phyloP scores from a whole-genome alignment of 1,140 invertebrate species.

The Drosophila murphyi region DNA sequence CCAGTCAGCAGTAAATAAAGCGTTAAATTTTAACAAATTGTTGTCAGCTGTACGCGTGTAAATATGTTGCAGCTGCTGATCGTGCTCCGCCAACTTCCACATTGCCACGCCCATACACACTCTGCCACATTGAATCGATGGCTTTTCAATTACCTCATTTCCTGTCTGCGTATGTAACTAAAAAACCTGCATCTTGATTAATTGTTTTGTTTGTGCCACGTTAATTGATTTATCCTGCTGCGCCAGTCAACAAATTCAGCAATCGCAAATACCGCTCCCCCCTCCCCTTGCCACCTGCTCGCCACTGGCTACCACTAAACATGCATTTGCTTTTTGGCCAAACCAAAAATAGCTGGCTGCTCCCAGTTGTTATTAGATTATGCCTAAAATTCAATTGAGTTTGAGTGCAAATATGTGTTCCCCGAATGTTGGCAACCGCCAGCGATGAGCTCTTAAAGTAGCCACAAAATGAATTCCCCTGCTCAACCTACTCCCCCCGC shows the following conservation, averaged over 20 bases:
- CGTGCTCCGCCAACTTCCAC: background rate
- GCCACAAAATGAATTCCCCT: constrained; percentile 24
- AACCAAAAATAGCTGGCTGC: constrained; percentile 32
- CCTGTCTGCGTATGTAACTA: constrained; percentile 38
- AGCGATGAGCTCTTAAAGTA: constrained; percentile 32
- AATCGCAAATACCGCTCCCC: background rate
- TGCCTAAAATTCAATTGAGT: constrained; percentile 72
- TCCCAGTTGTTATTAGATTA: constrained; percentile 71
- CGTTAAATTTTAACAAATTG: constrained; percentile 83
- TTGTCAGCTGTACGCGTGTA: constrained; percentile 61
- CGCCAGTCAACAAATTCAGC: constrained; percentile 57
- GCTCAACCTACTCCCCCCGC: background rate
- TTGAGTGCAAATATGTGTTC: constrained; percentile 82
- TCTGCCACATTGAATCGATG: constrained; percentile 56
- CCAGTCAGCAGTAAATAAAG: constrained; percentile 75
- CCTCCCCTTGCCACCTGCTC: background rate
- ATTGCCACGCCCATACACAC: background rate
- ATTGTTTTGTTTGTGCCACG: constrained; percentile 73
- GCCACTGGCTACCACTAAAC: background rate
- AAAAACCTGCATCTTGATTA: constrained; percentile 77
- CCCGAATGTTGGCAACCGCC: constrained; percentile 36
- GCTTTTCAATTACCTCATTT: constrained; percentile 75
- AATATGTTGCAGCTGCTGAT: constrained; percentile 49
- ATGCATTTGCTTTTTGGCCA: constrained; percentile 64
- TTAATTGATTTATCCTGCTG: constrained; percentile 79